Evolutionary conservation across 2,888 invertebrate species (phyloP).

Genomic region (Lasioglossum villosulum): DNA sequence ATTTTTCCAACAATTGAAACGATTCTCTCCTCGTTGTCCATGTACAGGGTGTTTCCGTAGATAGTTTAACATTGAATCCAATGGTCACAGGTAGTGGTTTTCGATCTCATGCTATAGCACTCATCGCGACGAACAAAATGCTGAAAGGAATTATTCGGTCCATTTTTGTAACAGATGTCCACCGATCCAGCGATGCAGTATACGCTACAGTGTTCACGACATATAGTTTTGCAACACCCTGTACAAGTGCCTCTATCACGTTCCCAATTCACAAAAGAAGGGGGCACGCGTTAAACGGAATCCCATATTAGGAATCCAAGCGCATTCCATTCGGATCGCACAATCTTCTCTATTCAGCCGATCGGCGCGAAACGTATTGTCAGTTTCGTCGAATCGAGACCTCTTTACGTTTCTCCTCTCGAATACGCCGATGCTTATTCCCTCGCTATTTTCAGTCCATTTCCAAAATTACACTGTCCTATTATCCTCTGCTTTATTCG

Average conservation of each 20-base stretch:
- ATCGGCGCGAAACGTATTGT: slow-evolving; percentile 35
- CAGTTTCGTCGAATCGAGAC: slow-evolving; percentile 19
- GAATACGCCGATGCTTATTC: background rate
- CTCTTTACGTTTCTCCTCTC: background rate
- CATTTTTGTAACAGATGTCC: too few species aligned
- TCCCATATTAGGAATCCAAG: slow-evolving; percentile 63
- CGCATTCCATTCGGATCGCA: slow-evolving; percentile 60
- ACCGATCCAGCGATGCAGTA: too few species aligned
- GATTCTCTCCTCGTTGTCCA: slow-evolving; percentile 18
- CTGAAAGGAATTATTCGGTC: too few species aligned
- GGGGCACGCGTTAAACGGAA: slow-evolving; percentile 44
- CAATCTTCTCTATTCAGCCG: slow-evolving; percentile 42
- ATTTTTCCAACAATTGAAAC: slow-evolving; percentile 20
- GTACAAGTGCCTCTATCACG: slow-evolving; percentile 21
- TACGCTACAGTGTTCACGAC: too few species aligned
- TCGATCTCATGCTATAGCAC: too few species aligned
- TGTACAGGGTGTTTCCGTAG: background rate
- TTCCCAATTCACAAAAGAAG: slow-evolving; percentile 40
- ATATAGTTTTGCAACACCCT: too few species aligned
- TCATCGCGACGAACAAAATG: too few species aligned
- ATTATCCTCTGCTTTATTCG: background rate
- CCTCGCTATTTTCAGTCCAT: background rate
- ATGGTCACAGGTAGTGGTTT: too few species aligned
- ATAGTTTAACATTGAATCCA: too few species aligned
- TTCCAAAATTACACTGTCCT: background rate